phyloP scores from a whole-genome alignment of 2,113 vertebrate species.

The Pipa parva region DNA sequence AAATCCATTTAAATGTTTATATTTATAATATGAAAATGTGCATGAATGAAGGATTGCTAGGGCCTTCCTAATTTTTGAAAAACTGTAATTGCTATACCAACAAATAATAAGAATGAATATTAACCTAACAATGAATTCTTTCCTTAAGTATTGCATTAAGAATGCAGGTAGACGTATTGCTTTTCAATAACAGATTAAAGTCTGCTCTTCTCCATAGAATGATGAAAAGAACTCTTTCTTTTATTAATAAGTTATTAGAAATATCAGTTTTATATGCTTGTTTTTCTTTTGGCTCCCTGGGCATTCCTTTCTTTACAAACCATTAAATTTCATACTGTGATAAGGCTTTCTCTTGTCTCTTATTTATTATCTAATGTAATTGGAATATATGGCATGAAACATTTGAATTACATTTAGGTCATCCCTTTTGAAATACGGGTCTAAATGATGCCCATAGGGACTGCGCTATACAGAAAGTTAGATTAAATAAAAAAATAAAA shows the following conservation, averaged over 20 bases:
- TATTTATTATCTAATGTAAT: conserved; percentile 14
- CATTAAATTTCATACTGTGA: conserved; percentile 5
- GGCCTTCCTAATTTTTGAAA: no score
- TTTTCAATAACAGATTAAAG: background rate
- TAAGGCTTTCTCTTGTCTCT: background rate
- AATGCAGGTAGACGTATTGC: no score
- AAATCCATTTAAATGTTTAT: no score
- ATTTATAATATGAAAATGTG: no score
- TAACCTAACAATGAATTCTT: no score
- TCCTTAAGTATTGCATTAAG: no score
- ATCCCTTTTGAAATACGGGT: conserved; percentile 13
- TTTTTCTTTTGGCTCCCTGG: background rate
- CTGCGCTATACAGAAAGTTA: background rate
- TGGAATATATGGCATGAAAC: conserved; percentile 2
- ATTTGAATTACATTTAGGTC: conserved; percentile 11
- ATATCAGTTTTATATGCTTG: conserved; percentile 1
- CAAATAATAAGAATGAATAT: no score
- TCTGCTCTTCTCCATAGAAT: background rate
- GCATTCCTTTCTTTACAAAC: conserved; percentile 8
- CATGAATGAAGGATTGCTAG: no score
- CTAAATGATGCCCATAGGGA: conserved; percentile 22
- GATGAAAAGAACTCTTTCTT: background rate
- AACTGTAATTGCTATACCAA: no score
- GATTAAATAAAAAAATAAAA: background rate
- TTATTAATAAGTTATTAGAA: conserved; percentile 4